These are phyloP conservation scores for Clupea harengus DNA, from an alignment of 2,113 vertebrate genomes.

Conservation along the genomic window DNA sequence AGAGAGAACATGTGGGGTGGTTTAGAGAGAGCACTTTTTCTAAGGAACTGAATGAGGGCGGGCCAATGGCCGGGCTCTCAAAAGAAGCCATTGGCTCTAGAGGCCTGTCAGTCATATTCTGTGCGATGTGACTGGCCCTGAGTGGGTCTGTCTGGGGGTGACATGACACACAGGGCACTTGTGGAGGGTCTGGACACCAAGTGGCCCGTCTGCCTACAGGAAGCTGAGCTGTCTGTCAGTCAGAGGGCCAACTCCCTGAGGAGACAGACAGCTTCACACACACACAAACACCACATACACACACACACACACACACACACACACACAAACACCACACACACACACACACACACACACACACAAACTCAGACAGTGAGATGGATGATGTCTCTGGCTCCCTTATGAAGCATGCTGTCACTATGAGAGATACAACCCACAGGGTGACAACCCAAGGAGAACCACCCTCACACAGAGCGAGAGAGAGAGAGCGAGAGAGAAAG, in stretches of 20 bases:
- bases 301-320: conserved; percentile 13
- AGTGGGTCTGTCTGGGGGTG: neutral
- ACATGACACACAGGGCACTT: neutral
- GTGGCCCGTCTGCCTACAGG: conserved; percentile 26
- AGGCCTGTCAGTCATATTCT: conserved; percentile 13
- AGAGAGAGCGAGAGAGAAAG: neutral
- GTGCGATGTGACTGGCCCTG: neutral
- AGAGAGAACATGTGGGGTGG: neutral
- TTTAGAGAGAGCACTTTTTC: neutral
- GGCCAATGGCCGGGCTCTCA: neutral
- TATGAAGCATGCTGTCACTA: neutral
- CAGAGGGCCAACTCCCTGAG: neutral
- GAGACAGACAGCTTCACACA: neutral
- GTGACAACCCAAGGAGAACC: neutral
- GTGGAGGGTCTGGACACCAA: conserved; percentile 1
- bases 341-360: neutral
- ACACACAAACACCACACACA: neutral
- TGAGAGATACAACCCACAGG: neutral
- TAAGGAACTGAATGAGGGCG: neutral
- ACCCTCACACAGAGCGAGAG: neutral
- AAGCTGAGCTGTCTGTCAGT: conserved; percentile 20
- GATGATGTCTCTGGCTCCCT: neutral
- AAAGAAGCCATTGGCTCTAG: neutral
- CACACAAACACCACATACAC: neutral
- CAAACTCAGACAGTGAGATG: neutral